Conservation (phyloP, 2,797 vertebrate genomes). For the Diplodus puntazzo region DNA sequence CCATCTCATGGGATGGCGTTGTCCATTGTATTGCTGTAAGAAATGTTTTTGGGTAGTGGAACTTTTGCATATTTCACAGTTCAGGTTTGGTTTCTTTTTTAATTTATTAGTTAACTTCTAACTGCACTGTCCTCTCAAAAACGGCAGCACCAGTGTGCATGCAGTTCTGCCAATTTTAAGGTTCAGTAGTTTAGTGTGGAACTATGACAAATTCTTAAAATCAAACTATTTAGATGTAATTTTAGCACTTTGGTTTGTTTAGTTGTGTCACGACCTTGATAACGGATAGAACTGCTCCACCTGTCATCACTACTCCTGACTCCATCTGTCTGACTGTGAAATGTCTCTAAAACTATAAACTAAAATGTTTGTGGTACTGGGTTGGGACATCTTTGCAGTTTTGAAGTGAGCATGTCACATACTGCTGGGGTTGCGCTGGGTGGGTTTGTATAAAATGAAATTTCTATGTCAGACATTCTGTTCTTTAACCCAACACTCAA, state of each 20-base stretch:
- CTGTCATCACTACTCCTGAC: slow-evolving; percentile 1
- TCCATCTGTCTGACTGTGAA: slow-evolving; percentile 7
- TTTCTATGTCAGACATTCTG: not conserved
- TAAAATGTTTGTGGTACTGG: slow-evolving; percentile 13
- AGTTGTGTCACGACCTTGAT: not conserved
- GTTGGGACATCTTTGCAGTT: slow-evolving; percentile 41
- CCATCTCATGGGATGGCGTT: not conserved
- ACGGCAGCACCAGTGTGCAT: not conserved
- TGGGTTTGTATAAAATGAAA: slow-evolving; percentile 7
- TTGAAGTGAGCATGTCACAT: not conserved
- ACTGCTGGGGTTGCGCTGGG: slow-evolving; percentile 30
- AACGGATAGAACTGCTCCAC: not conserved
- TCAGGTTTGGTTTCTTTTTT: not conserved
- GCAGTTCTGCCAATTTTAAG: not conserved
- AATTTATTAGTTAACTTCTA: not conserved
- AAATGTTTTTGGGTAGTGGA: not conserved
- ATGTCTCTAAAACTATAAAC: not conserved
- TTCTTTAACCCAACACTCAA: not conserved
- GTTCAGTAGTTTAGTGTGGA: not conserved
- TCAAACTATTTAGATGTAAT: not conserved
- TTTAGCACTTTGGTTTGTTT: not conserved
- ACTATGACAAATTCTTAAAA: not conserved
- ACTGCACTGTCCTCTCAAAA: not conserved
- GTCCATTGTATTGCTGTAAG: not conserved
- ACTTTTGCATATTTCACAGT: not conserved